Evolutionary conservation across 2,888 invertebrate species (phyloP).

Genomic region (Conus canariensis): DNA sequence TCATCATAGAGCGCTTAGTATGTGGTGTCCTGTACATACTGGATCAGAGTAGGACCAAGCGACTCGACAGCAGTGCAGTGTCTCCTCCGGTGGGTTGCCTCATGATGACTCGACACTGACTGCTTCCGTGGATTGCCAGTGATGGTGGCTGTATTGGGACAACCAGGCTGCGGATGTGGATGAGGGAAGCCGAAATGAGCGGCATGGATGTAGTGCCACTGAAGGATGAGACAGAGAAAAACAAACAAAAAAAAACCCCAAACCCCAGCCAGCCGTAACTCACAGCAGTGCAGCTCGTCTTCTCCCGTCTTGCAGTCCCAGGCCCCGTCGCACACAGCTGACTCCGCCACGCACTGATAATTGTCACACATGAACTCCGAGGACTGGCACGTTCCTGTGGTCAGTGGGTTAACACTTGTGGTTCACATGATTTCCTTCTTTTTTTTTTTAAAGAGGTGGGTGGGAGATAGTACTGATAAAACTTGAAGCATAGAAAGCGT

Average conservation of each 20-base stretch:
- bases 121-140: too few relatives aligned
- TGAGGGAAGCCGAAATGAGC: too few relatives aligned
- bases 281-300: slow-evolving; percentile 62
- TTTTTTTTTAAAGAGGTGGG: neutral
- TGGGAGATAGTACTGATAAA: too few relatives aligned
- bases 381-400: slow-evolving; percentile 50
- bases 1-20: too few relatives aligned
- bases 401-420: neutral
- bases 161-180: too few relatives aligned
- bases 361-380: slow-evolving; percentile 57
- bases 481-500: neutral
- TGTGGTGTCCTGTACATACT: too few relatives aligned
- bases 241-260: neutral
- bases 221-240: neutral
- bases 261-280: slow-evolving; percentile 24
- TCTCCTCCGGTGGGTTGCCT: too few relatives aligned
- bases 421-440: neutral
- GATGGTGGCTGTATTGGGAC: too few relatives aligned
- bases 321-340: slow-evolving; percentile 63
- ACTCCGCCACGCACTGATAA: slow-evolving; percentile 57
- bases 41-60: too few relatives aligned
- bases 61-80: too few relatives aligned
- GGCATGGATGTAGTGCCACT: too few relatives aligned
- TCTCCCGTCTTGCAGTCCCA: slow-evolving; percentile 60
- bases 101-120: too few relatives aligned